A percentile compares a stretch with the other conserved stretches of the same genome.
Conservation (phyloP, 2,797 vertebrate genomes). For the Neosilurus mollespiculum region DNA sequence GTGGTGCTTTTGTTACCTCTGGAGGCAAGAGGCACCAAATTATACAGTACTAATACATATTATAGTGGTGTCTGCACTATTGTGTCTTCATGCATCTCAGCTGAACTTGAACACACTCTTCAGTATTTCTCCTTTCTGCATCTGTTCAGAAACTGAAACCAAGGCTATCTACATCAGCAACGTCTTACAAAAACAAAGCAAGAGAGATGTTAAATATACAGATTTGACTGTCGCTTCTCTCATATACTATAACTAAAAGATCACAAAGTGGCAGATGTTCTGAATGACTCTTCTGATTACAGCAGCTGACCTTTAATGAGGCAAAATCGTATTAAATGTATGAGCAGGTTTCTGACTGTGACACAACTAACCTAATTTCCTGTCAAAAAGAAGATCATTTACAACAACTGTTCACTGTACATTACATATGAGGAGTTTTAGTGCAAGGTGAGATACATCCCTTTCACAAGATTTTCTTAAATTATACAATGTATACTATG, state of each 20-base stretch:
- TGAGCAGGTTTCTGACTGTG: neutral
- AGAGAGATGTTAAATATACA: neutral
- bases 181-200: neutral
- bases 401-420: neutral
- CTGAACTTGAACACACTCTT: neutral
- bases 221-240: neutral
- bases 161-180: constrained; percentile 7
- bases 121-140: constrained; percentile 27
- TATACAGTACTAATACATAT: neutral
- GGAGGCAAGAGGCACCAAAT: constrained; percentile 17
- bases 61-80: neutral
- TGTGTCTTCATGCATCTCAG: constrained; percentile 29
- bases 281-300: constrained; percentile 12
- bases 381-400: constrained; percentile 16
- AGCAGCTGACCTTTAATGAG: constrained; percentile 14
- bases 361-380: neutral
- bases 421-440: no score
- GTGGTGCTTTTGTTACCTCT: constrained; percentile 27
- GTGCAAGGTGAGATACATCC: no score
- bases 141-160: neutral
- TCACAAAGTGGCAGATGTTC: neutral
- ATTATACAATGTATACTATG: no score
- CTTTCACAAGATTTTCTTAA: no score
- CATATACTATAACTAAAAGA: neutral
- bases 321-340: neutral